phyloP scores from a whole-genome alignment of 2,888 invertebrate species.

The Rosalia funebris region DNA sequence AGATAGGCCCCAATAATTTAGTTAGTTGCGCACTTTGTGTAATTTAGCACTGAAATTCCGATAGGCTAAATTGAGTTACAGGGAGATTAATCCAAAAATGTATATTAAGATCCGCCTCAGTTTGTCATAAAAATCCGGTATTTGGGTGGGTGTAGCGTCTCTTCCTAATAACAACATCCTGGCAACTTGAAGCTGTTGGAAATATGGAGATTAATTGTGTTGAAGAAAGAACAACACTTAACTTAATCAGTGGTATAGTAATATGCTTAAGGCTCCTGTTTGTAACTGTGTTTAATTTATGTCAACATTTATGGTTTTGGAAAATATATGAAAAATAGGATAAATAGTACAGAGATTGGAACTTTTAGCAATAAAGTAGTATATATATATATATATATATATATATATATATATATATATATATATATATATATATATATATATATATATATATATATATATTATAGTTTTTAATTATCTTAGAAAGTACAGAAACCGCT shows the following conservation, averaged over 20 bases:
- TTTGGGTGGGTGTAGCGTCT: background rate
- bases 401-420: too few species aligned
- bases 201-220: too few species aligned
- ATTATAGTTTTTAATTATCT: too few species aligned
- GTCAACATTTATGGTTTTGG: background rate
- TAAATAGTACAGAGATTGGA: too few species aligned
- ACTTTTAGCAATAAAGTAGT: too few species aligned
- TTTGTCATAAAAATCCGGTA: background rate
- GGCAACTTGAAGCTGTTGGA: too few species aligned
- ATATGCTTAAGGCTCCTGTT: background rate
- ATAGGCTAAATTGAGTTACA: background rate
- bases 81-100: background rate
- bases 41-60: background rate
- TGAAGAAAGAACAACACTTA: too few species aligned
- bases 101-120: background rate
- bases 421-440: too few species aligned
- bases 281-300: background rate
- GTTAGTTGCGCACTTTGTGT: background rate
- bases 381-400: too few species aligned
- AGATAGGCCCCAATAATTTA: background rate
- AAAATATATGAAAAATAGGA: too few species aligned
- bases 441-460: too few species aligned
- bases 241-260: background rate
- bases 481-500: too few species aligned
- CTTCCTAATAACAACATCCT: background rate